Base-by-base conservation (phyloP, 2,113 vertebrate species). In the Dicrurus megarhynchus region DNA sequence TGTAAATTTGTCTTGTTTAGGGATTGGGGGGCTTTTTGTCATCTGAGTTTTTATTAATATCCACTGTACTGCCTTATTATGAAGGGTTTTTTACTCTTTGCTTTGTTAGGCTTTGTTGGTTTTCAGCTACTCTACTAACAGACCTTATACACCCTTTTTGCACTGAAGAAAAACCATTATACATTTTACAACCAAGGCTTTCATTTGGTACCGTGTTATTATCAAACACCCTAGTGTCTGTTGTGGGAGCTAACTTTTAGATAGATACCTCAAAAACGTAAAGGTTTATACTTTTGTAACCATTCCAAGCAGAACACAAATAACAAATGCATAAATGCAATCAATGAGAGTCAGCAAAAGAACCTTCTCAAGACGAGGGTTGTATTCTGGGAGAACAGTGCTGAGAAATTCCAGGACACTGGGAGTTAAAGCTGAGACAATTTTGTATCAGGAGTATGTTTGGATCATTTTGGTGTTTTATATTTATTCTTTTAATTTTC, bases 401-500 rank as follows among this genome's bases (percentile, higher is more conserved):
- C 8, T 44, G 13, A 49, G 50, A 75, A 56, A 49, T 44, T 70
- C 20, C 37, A 74, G 47, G 33, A 56, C 39, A 33, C 10, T 52
- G 23, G 17, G 30, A 67, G 18, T 68, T 81, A 84, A 84, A 81
- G 7, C 11, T 68, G 32, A 77, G 24, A 32, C 2, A 56, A 27
- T 55, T 9, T 81, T 35, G 8, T 53, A 39, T n/a, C 7, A 12
- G 5, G 22, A 86, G 16, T 47, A 57, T 63, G 15, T 80, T 69
- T 67, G 44, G 27, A 86, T 63, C 1, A 52, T 86, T 93, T 83
- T 60, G 17, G 15, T 67, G 20, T 27, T 86, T 91, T 88, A 27
- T 88, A 94, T 91, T 94, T 94, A 88, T 92, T 93, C 63, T 94
- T 96, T 96, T 96, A 92, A 94, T 94, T 90, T 95, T 90, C 26